Conservation (phyloP, 2,797 vertebrate species). For the Girardinus metallicus region DNA sequence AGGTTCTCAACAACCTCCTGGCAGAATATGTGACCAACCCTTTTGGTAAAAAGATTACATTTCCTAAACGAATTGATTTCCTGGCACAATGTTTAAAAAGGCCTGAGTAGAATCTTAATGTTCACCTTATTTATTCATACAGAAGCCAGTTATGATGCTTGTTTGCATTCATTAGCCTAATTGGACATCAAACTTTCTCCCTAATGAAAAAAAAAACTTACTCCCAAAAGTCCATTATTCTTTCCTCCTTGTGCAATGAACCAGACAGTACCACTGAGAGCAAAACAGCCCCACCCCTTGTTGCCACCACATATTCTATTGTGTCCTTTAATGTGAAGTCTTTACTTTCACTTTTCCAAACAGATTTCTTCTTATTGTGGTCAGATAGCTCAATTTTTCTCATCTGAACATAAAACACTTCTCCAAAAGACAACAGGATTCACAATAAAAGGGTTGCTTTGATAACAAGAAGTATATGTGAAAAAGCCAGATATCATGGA, state of each 20-base stretch:
- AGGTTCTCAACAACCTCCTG: neutral
- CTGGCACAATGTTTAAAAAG: neutral
- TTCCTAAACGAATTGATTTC: neutral
- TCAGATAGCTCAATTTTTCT: neutral
- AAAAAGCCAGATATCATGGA: conserved; percentile 26
- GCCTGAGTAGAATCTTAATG: neutral
- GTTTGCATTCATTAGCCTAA: neutral
- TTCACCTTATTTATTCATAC: neutral
- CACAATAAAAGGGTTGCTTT: neutral
- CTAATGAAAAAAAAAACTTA: neutral
- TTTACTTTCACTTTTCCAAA: neutral
- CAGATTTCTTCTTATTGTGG: neutral
- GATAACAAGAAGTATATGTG: too few species aligned
- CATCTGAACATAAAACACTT: neutral
- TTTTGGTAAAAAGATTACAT: neutral
- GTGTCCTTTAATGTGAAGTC: neutral
- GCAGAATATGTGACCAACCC: neutral
- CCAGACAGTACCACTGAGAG: neutral
- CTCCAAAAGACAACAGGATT: neutral
- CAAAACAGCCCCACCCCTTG: neutral
- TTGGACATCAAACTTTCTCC: neutral
- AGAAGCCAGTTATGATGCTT: neutral
- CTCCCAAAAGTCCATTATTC: neutral
- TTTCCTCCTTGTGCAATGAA: neutral
- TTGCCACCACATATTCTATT: neutral